Conservation (phyloP, 2,113 vertebrate species). For the Pelobates fuscus region DNA sequence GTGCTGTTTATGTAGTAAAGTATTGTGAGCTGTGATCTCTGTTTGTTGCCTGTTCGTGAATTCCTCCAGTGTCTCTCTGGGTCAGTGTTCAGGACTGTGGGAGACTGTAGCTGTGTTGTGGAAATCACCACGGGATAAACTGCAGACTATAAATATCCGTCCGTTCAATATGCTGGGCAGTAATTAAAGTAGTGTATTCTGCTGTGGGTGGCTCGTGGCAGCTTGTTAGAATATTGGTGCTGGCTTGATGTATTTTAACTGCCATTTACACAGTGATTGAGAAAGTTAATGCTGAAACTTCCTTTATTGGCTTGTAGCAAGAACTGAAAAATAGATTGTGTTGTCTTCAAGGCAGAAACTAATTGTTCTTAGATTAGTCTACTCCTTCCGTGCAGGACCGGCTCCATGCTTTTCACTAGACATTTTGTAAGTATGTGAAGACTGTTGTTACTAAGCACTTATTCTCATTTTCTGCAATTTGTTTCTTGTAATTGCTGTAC, state of each 20-base stretch:
- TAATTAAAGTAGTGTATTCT: not conserved
- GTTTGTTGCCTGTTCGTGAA: too few relatives aligned
- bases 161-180: not conserved
- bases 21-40: too few relatives aligned
- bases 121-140: not conserved
- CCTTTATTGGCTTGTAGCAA: slow-evolving; percentile 1
- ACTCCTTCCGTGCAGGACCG: not conserved
- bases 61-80: too few relatives aligned
- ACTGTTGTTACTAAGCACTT: too few relatives aligned
- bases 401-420: too few relatives aligned
- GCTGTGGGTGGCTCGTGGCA: not conserved
- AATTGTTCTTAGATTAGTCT: slow-evolving; percentile 37
- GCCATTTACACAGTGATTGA: not conserved
- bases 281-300: slow-evolving; percentile 20
- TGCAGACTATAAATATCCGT: not conserved
- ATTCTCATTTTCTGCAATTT: too few relatives aligned
- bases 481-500: too few relatives aligned
- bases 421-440: too few relatives aligned
- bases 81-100: too few relatives aligned
- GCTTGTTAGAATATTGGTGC: not conserved
- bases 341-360: slow-evolving; percentile 23
- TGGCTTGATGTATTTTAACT: not conserved
- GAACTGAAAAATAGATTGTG: slow-evolving; percentile 17
- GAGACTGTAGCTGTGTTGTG: not conserved
- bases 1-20: too few relatives aligned